Percentiles rank a stretch among this genome's conserved stretches.
Evolutionary conservation across 1,140 invertebrate species (phyloP).

Genomic region (Drosophila arizonae): DNA sequence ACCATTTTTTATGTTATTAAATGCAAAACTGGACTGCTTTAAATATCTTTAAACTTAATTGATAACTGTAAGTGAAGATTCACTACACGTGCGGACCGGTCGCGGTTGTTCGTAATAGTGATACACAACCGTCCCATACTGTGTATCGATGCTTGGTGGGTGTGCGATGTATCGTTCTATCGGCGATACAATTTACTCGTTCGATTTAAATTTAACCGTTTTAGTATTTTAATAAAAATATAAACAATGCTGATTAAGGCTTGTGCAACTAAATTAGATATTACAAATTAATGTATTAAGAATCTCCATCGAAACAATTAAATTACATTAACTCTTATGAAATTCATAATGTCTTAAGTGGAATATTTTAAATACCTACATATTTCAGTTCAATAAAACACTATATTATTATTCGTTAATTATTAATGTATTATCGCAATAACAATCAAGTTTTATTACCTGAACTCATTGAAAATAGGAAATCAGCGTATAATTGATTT

Average conservation of each 20-base stretch:
- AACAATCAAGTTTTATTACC: too few species aligned
- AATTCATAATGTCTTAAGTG: too few species aligned
- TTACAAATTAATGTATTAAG: too few species aligned
- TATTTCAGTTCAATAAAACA: too few species aligned
- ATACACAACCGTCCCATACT: conserved; percentile 1
- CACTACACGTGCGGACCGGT: conserved; percentile 66
- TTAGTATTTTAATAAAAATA: background rate
- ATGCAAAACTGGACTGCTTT: conserved; percentile 64
- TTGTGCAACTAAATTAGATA: too few species aligned
- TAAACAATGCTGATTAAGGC: background rate
- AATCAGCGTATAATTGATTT: too few species aligned
- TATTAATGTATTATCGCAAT: too few species aligned
- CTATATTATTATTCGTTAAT: too few species aligned
- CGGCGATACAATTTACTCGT: background rate
- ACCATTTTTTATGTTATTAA: conserved; percentile 66
- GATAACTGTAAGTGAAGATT: conserved; percentile 37
- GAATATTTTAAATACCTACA: too few species aligned
- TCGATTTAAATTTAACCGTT: background rate
- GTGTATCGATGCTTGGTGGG: conserved; percentile 2
- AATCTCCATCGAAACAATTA: too few species aligned
- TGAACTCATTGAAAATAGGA: too few species aligned
- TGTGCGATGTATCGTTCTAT: conserved; percentile 16
- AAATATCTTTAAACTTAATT: conserved; percentile 31
- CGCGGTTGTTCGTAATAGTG: conserved; percentile 42
- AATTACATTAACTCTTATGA: too few species aligned